These are phyloP conservation scores for Osedax fenrisi DNA, from an alignment of 2,888 invertebrate species.

Conservation along the genomic window DNA sequence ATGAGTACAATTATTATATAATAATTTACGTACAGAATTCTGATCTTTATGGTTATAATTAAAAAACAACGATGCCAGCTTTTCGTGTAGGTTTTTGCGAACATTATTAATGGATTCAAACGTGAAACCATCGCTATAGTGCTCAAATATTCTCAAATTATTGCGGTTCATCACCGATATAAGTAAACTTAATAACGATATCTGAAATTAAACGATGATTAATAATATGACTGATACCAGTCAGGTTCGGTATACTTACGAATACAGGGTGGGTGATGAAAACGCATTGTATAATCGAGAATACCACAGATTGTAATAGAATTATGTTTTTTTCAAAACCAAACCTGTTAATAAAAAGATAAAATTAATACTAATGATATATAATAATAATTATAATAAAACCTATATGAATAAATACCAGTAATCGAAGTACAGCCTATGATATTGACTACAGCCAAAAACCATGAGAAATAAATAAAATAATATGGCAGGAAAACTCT, in stretches of 20 bases:
- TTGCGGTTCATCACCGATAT: constrained; percentile 42
- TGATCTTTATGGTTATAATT: neutral
- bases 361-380: neutral
- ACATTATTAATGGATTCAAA: neutral
- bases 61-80: neutral
- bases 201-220: constrained; percentile 37
- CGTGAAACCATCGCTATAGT: constrained; percentile 38
- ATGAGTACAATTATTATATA: neutral
- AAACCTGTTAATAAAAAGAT: constrained; percentile 38
- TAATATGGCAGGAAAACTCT: constrained; percentile 42
- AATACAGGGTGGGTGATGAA: constrained; percentile 47
- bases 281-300: constrained; percentile 46
- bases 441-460: constrained; percentile 39
- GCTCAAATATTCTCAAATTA: constrained; percentile 43
- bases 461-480: constrained; percentile 45
- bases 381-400: neutral
- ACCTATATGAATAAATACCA: constrained; percentile 45
- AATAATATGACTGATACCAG: neutral
- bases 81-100: neutral
- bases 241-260: constrained; percentile 39
- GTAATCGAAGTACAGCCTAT: constrained; percentile 41
- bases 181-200: constrained; percentile 40
- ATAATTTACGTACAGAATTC: neutral
- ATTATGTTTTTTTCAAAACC: constrained; percentile 42
- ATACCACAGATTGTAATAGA: constrained; percentile 49